phyloP scores from a whole-genome alignment of 2,797 vertebrate genomes.

The Myripristis jacobus region DNA sequence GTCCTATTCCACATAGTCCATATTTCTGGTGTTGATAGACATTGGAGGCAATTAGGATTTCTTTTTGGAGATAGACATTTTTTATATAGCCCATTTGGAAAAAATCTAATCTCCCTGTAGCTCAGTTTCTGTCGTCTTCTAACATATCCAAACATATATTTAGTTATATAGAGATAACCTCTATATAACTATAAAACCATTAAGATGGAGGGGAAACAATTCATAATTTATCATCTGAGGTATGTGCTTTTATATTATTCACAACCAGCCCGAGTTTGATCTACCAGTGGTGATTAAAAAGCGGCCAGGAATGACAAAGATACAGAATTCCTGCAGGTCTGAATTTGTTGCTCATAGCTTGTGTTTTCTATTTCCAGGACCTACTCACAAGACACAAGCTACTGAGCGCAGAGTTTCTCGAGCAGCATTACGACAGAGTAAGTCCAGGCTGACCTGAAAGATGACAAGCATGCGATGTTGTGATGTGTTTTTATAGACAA shows the following conservation, averaged over 20 bases:
- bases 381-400: slow-evolving; percentile 98
- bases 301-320: background rate
- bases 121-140: too few species aligned
- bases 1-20: too few species aligned
- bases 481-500: background rate
- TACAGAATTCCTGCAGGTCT: background rate
- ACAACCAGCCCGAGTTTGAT: background rate
- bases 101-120: slow-evolving; percentile 2
- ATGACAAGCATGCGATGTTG: background rate
- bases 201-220: too few species aligned
- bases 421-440: slow-evolving; percentile 97
- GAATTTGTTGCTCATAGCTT: slow-evolving; percentile 8
- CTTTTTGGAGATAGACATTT: background rate
- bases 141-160: too few species aligned
- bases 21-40: too few species aligned
- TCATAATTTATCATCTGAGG: background rate
- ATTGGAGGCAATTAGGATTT: background rate
- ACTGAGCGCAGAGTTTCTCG: slow-evolving; percentile 97
- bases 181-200: too few species aligned
- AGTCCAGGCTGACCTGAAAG: slow-evolving; percentile 68
- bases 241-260: background rate
- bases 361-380: slow-evolving; percentile 84
- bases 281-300: background rate
- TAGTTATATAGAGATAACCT: too few species aligned
- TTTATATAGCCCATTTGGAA: too few species aligned